A percentile compares a stretch with the other conserved stretches of the same genome.
phyloP scores from a whole-genome alignment of 1,140 invertebrate genomes.

The Octopus sinensis region DNA sequence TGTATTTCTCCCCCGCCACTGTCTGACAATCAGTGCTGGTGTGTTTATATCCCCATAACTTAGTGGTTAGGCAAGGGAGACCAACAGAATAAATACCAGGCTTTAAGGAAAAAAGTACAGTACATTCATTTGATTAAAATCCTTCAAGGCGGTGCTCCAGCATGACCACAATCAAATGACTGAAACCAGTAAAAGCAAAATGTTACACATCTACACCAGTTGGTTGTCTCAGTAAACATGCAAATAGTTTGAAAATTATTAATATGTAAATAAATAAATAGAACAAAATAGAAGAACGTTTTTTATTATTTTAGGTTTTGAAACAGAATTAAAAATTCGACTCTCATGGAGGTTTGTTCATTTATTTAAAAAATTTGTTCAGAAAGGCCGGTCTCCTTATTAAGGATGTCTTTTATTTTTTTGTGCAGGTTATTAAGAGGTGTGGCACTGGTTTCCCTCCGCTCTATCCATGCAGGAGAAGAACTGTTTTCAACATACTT shows the following conservation, averaged over 20 bases:
- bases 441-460: constrained; percentile 43
- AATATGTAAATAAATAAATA: neutral
- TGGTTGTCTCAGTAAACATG: neutral
- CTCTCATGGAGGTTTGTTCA: neutral
- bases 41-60: too few relatives aligned
- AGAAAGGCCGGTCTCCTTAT: too few relatives aligned
- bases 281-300: neutral
- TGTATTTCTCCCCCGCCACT: too few relatives aligned
- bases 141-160: too few relatives aligned
- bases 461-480: constrained; percentile 45
- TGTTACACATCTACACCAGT: too few relatives aligned
- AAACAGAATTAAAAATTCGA: neutral
- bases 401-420: constrained; percentile 1
- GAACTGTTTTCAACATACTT: constrained; percentile 55
- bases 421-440: constrained; percentile 40
- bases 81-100: too few relatives aligned
- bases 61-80: too few relatives aligned
- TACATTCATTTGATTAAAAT: too few relatives aligned
- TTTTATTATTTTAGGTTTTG: neutral
- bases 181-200: too few relatives aligned
- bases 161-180: too few relatives aligned
- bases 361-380: neutral
- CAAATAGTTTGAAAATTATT: neutral
- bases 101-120: too few relatives aligned
- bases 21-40: too few relatives aligned